Evolutionary conservation across 2,888 invertebrate genomes (phyloP), one percentile per base, ranked within the genome.

Genomic region (Tillus elongatus): DNA sequence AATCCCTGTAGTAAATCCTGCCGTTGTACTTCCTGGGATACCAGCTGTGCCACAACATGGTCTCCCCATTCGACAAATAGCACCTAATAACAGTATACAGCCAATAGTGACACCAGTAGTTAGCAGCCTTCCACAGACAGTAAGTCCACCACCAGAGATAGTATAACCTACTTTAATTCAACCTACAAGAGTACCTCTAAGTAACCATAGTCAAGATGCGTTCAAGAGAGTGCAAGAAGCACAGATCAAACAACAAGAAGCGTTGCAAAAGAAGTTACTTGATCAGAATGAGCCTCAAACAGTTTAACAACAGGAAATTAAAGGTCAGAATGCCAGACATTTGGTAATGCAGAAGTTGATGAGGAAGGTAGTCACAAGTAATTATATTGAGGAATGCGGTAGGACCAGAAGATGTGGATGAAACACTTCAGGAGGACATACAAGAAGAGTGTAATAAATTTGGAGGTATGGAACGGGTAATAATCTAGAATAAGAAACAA

Each of bases 401-500:
- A 9, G 82, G 86, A 1, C 83, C 89, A 1, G 87, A 90, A 55
- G 95, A 95, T 59, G 85, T 96, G 8, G 96, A 96, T 62, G 92
- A 93, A 60, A 85, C 82, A 40, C 71, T 97, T 33, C 90, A 97
- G 62, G 90, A 87, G 57, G 96, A 97, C 70, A 90, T 95, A 45
- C 88, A 91, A 55, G 95, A 95, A 53, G 92, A 96, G 64, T 96
- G 97, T 68, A 80, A 82, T 53, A 88, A 88, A 69, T 97, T 81
- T 70, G 98, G 98, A 39, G 70, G 70, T 32, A 95, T 96, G 26
- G 83, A 86, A 58, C 73, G 89, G 16, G 93, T 96, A 29, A 90
- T 95, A 50, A 93, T 95, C 59, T 95, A 95, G 69, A 93, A 95
- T 66, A 96, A 96, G 68, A 82, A 82, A 52, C 95, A 96, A 69